Evolutionary conservation across 2,113 vertebrate species (phyloP).

Genomic region (Gymnocephalus cernua): DNA sequence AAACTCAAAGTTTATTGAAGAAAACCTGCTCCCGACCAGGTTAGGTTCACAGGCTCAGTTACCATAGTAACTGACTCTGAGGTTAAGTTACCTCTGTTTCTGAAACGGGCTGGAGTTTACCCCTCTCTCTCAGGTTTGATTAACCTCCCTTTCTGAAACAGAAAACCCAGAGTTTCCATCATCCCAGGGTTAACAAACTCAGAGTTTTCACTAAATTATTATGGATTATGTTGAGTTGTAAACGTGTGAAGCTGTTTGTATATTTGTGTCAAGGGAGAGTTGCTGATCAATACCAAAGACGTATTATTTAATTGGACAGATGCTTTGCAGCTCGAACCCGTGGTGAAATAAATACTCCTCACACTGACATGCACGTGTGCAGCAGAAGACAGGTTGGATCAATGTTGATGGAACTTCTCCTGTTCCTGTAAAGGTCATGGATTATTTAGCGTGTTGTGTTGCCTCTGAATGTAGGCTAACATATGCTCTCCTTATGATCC

Average conservation of each 20-base stretch:
- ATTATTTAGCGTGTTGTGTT: constrained; percentile 26
- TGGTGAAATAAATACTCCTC: constrained; percentile 1
- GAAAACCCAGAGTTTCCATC: no score
- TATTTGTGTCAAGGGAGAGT: constrained; percentile 19
- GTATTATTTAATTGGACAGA: constrained; percentile 24
- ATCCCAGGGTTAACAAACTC: no score
- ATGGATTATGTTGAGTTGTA: not conserved
- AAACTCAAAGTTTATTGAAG: no score
- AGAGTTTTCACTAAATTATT: no score
- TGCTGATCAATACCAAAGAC: constrained; percentile 22
- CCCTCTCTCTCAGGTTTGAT: no score
- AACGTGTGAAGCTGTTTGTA: constrained; percentile 1
- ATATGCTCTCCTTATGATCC: not conserved
- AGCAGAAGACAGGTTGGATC: constrained; percentile 8
- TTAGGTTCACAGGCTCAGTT: no score
- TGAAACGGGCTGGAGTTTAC: no score
- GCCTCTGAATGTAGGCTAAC: not conserved
- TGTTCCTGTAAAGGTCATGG: constrained; percentile 5
- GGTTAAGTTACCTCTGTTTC: no score
- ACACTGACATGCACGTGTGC: not conserved
- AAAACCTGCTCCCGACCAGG: no score
- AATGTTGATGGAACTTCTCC: constrained; percentile 13
- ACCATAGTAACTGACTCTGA: no score
- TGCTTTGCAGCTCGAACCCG: not conserved
- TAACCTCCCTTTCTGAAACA: no score